A percentile compares a stretch with the other conserved stretches of the same genome.
Conservation (phyloP, 1,140 invertebrate species). For the Carcinoscorpius rotundicauda region DNA sequence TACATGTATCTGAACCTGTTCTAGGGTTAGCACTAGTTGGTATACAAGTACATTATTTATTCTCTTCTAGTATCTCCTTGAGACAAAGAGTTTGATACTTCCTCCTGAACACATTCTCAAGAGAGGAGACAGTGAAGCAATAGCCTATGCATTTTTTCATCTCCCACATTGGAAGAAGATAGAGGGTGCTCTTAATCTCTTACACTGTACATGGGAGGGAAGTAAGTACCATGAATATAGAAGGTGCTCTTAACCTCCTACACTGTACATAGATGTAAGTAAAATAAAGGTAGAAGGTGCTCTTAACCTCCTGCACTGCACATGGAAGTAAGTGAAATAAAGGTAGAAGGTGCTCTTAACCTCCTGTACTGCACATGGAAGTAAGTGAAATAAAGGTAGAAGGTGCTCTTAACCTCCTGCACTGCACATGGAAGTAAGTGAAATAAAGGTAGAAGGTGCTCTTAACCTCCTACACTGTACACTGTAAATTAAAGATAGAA, state of each 20-base stretch:
- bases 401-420: slow-evolving; percentile 85
- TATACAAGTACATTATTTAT: background rate
- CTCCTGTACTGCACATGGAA: no score
- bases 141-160: slow-evolving; percentile 95
- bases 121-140: slow-evolving; percentile 93
- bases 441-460: slow-evolving; percentile 4
- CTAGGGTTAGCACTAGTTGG: no score
- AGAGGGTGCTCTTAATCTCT: slow-evolving; percentile 86
- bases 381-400: slow-evolving; percentile 49
- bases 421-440: slow-evolving; percentile 76
- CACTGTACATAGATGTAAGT: no score
- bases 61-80: slow-evolving; percentile 65
- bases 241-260: no score
- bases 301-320: slow-evolving; percentile 81
- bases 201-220: slow-evolving; percentile 94
- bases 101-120: slow-evolving; percentile 95
- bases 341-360: slow-evolving; percentile 4
- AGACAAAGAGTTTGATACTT: slow-evolving; percentile 89
- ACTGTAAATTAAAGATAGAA: slow-evolving; percentile 54
- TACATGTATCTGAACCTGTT: no score
- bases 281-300: slow-evolving; percentile 72
- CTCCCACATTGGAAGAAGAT: slow-evolving; percentile 91
- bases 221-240: slow-evolving; percentile 35
- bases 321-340: slow-evolving; percentile 55
- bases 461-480: no score